Percentiles rank a stretch among this genome's conserved stretches.
phyloP scores from a whole-genome alignment of 2,113 vertebrate genomes.

The Synchiropus splendidus region DNA sequence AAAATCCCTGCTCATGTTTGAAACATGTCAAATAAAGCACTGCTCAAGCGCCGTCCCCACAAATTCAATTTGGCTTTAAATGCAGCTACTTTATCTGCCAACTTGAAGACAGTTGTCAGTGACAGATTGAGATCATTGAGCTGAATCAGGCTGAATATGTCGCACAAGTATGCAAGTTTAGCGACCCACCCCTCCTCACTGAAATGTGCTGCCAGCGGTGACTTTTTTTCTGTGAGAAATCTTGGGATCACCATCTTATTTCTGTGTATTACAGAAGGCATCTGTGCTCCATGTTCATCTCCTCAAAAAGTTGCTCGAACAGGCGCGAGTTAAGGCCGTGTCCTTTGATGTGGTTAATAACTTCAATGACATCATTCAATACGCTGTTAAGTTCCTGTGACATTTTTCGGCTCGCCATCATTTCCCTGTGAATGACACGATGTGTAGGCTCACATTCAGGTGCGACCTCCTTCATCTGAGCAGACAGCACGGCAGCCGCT shows the following conservation, averaged over 20 bases:
- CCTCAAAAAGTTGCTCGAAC: slow-evolving; percentile 2
- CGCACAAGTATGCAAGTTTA: slow-evolving; percentile 1
- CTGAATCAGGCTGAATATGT: slow-evolving; percentile 13
- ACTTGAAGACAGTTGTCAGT: slow-evolving; percentile 10
- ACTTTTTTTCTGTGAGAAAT: slow-evolving; percentile 2
- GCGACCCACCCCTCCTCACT: background rate
- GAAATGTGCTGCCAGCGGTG: background rate
- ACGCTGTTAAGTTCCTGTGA: too few relatives aligned
- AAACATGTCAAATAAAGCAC: slow-evolving; percentile 14
- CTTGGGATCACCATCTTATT: slow-evolving; percentile 1
- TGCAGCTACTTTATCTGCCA: slow-evolving; percentile 15
- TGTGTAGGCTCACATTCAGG: background rate
- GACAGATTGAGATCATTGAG: slow-evolving; percentile 3
- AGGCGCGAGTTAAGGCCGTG: slow-evolving; percentile 3
- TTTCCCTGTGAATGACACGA: background rate
- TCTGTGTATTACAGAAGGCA: slow-evolving; percentile 2
- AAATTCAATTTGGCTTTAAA: slow-evolving; percentile 12
- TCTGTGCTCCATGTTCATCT: too few relatives aligned
- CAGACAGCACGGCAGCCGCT: background rate
- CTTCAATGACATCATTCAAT: too few relatives aligned
- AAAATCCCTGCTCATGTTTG: slow-evolving; percentile 7
- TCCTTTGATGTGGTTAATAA: too few relatives aligned
- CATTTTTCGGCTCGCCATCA: background rate
- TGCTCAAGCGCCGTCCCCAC: slow-evolving; percentile 2
- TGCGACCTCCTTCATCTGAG: slow-evolving; percentile 1